Evolutionary conservation across 1,140 invertebrate species (phyloP).

Genomic region (Lysiphlebus fabarum): DNA sequence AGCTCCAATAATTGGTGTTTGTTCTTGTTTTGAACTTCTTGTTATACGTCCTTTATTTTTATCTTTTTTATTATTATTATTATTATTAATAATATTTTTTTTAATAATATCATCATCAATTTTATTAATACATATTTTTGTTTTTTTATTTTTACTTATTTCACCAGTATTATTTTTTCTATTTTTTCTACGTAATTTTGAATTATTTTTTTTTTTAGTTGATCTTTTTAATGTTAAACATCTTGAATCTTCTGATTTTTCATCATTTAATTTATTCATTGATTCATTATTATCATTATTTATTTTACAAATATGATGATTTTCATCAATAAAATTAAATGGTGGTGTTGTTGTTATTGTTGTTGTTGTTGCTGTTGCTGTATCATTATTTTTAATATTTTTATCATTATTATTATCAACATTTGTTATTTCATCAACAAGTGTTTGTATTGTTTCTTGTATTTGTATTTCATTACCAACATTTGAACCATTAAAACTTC

Average conservation of each 20-base stretch:
- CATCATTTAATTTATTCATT: constrained; percentile 12
- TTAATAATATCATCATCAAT: constrained; percentile 20
- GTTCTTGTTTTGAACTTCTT: constrained; percentile 41
- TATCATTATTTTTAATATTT: background rate
- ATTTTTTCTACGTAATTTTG: constrained; percentile 22
- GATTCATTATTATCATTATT: constrained; percentile 7
- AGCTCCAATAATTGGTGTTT: constrained; percentile 30
- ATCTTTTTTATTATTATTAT: constrained; percentile 26
- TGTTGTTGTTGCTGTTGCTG: background rate
- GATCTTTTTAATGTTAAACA: constrained; percentile 46
- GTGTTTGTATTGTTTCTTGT: background rate
- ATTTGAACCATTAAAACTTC: too few species aligned
- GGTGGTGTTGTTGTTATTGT: too few species aligned
- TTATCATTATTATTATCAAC: constrained; percentile 1
- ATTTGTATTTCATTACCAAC: background rate
- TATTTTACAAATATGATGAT: too few species aligned
- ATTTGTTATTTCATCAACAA: background rate
- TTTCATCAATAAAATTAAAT: too few species aligned
- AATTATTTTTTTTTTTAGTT: constrained; percentile 18
- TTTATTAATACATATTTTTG: constrained; percentile 25
- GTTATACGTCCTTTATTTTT: constrained; percentile 43
- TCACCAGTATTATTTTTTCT: constrained; percentile 16
- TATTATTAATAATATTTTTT: constrained; percentile 20
- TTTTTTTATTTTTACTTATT: constrained; percentile 32
- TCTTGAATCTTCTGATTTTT: constrained; percentile 41